A percentile compares a stretch with the other conserved stretches of the same genome.
Evolutionary conservation across 1,140 invertebrate species (phyloP).

Genomic region (Chironomus striatipennis): DNA sequence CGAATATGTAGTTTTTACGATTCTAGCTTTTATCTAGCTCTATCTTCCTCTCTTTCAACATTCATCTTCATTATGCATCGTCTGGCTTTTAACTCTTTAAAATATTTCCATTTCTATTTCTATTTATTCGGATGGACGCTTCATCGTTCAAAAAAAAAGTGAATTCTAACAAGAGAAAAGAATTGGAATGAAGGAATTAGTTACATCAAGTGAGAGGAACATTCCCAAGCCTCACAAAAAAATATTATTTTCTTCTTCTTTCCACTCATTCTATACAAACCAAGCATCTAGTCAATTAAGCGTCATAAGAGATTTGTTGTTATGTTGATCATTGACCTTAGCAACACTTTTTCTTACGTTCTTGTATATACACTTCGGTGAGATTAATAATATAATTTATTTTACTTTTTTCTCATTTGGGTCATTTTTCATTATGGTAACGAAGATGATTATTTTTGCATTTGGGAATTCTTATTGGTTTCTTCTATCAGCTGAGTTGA

Average conservation of each 20-base stretch:
- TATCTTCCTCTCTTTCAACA: not conserved
- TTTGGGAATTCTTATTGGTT: too few relatives aligned
- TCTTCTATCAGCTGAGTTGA: too few relatives aligned
- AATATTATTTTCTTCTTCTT: too few relatives aligned
- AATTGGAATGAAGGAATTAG: not conserved
- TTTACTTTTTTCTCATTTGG: too few relatives aligned
- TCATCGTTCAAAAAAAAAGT: not conserved
- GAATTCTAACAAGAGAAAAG: not conserved
- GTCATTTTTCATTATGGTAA: too few relatives aligned
- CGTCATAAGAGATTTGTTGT: conserved; percentile 13
- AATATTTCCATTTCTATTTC: too few relatives aligned
- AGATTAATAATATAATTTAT: too few relatives aligned
- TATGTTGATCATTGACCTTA: conserved; percentile 7
- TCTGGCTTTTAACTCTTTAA: not conserved
- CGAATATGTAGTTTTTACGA: not conserved
- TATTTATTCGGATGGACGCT: too few relatives aligned
- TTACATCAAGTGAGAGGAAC: too few relatives aligned
- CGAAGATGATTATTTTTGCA: too few relatives aligned
- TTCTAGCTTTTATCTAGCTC: not conserved
- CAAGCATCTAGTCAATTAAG: not conserved
- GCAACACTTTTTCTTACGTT: conserved; percentile 1
- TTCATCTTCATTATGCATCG: conserved; percentile 12
- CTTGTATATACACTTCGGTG: not conserved
- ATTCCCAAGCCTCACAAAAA: too few relatives aligned
- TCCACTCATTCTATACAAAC: not conserved